Base-by-base conservation (phyloP, 2,797 vertebrate species). In the Mionectes olivaceus region DNA sequence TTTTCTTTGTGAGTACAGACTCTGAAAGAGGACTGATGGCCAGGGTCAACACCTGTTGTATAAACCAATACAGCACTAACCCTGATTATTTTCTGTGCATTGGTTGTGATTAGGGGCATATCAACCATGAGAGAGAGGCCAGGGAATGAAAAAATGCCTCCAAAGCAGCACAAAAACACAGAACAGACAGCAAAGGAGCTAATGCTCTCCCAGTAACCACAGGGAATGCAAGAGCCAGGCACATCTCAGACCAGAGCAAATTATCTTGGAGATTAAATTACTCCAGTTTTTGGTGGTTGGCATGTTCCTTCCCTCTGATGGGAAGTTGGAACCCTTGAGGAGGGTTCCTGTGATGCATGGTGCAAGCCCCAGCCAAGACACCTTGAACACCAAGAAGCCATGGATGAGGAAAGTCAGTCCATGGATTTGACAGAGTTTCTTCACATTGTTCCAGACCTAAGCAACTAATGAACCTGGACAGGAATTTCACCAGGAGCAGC, bases 301-400 rank as follows among this genome's bases (percentile, higher is more conserved):
- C 19, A 65, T 0, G 0, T 55, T 49, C 22, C 32, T 65, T 65
- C 39, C 24, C 49, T 21, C 9, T 1, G 2, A 25, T 5, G 17
- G 32, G 23, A 82, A 64, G 9, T 0, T 27, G 22, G 8, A 89
- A 27, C 18, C 46, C 39, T 12, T 43, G 63, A 39, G 4, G 3
- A 84, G 6, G 10, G 16, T 19, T 73, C 8, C 24, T 33, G 10
- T 23, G 47, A 71, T 7, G 33, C 18, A 37, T 1, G 6, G 30
- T 8, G 4, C 27, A 61, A 81, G 80, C 3, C 8, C 32, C 47
- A 56, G 24, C 10, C 44, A 81, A 28, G 24, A 57, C 63, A 19
- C 15, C 24, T 50, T 78, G 22, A 50, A 44, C 13, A 57, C 9
- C 55, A 47, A 60, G 33, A 90, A 67, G 19, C 16, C 59, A 77